phyloP scores from a whole-genome alignment of 2,888 invertebrate species.

The Catocala fraxini region DNA sequence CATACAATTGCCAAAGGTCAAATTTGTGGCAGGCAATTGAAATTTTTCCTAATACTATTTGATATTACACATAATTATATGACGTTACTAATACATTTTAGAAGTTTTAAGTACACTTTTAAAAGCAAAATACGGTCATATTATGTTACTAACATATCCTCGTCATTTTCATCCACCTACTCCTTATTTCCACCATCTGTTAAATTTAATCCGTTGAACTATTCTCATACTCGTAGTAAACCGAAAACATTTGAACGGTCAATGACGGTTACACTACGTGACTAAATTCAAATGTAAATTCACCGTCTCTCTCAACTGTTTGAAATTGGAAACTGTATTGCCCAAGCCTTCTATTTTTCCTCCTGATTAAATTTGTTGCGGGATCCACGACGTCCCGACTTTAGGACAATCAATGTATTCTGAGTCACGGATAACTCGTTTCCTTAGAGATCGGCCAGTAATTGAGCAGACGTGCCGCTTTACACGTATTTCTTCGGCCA shows the following conservation, averaged over 20 bases:
- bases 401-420: conserved; percentile 45
- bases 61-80: no score
- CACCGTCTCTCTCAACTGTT: conserved; percentile 11
- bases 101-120: no score
- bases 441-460: conserved; percentile 35
- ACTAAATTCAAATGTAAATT: conserved; percentile 38
- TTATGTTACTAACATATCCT: no score
- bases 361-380: conserved; percentile 42
- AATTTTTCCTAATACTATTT: no score
- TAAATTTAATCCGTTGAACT: background rate
- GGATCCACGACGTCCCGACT: conserved; percentile 28
- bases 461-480: conserved; percentile 31
- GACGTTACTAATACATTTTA: no score
- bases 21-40: no score
- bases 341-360: conserved; percentile 39
- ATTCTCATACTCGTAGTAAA: background rate
- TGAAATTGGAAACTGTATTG: conserved; percentile 33
- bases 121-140: no score
- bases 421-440: conserved; percentile 34
- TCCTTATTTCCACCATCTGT: background rate
- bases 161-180: background rate
- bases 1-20: no score
- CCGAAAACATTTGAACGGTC: conserved; percentile 25
- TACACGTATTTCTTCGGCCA: conserved; percentile 34
- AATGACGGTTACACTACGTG: conserved; percentile 31